Evolutionary conservation across 2,113 vertebrate genomes (phyloP).

Genomic region (Aplodontia rufa): DNA sequence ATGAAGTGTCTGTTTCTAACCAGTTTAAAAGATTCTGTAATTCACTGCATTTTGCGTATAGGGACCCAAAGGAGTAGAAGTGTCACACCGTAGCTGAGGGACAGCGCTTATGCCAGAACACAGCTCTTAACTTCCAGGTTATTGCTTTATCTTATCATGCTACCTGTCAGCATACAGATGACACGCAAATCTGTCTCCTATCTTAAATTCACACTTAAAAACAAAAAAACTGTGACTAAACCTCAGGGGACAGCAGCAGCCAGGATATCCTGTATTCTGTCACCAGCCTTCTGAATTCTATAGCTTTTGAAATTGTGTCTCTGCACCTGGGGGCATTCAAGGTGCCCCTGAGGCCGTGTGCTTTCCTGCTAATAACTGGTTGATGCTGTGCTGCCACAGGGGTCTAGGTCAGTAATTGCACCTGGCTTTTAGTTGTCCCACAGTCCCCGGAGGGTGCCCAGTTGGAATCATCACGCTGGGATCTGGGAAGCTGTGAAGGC

Average conservation of each 20-base stretch:
- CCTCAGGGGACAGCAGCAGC: conserved; percentile 41
- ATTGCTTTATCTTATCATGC: conserved; percentile 54
- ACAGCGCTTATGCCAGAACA: conserved; percentile 2
- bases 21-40: conserved; percentile 49
- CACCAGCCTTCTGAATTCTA: conserved; percentile 1
- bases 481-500: neutral
- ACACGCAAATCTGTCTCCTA: conserved; percentile 60
- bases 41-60: neutral
- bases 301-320: conserved; percentile 54
- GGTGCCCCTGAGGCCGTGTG: conserved; percentile 11
- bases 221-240: conserved; percentile 17
- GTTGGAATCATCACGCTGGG: neutral
- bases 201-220: conserved; percentile 22
- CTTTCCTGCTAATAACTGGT: neutral
- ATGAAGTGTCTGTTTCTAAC: conserved; percentile 35
- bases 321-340: neutral
- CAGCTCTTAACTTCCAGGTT: conserved; percentile 19
- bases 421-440: neutral
- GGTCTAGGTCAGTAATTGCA: neutral
- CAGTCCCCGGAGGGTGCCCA: neutral
- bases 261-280: neutral
- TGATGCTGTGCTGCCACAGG: neutral
- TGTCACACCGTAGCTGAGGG: conserved; percentile 5
- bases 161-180: conserved; percentile 53
- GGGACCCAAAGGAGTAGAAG: conserved; percentile 63